Base-by-base conservation (phyloP, 2,888 invertebrate species). In the Nomada lathburiana region DNA sequence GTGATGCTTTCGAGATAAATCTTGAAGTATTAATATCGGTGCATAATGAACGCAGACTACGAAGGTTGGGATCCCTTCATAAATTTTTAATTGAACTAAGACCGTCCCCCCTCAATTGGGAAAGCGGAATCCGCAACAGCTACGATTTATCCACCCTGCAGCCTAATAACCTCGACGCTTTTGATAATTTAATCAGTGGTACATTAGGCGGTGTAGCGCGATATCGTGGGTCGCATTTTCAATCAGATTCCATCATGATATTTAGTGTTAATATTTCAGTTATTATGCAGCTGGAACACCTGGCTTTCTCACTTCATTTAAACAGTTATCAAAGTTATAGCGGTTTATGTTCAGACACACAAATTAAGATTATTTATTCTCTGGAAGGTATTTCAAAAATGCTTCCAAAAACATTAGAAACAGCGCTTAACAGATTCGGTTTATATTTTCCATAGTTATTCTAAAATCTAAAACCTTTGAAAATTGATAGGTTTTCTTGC, bases 171-270 rank as follows among this genome's bases (percentile, higher is more conserved):
- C 85, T 82, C 75, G 50, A 74, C 79, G 82, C 81, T 82, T 80
- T 78, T 71, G 60, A 74, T 85, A 84, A 85, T 84, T 84, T 82
- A 82, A 85, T 85, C 77, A 82, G 81, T 74, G 81, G 76, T 75
- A 68, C 80, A 69, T 84, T 76, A 76, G 63, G 50, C 69, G 16
- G 52, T 18, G 77, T 67, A 82, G 80, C 82, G 63, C 69, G 65
- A 73, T 70, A 80, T 67, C 68, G 64, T 50, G 18, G 26, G 53
- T 55, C 68, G 64, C 16, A n/a, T 26, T 67, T 72, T 59, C 73
- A n/a, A 77, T n/a, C 72, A 23, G 20, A 4, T 16, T 16, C 36
- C 26, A 67, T 57, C 67, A 50, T 53, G 57, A 67, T 69, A 70
- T 78, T 67, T 74, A 53, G 11, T 18, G 55, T 68, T 67, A 53